Base-by-base conservation (phyloP, 2,797 vertebrate genomes). In the Myripristis jacobus region DNA sequence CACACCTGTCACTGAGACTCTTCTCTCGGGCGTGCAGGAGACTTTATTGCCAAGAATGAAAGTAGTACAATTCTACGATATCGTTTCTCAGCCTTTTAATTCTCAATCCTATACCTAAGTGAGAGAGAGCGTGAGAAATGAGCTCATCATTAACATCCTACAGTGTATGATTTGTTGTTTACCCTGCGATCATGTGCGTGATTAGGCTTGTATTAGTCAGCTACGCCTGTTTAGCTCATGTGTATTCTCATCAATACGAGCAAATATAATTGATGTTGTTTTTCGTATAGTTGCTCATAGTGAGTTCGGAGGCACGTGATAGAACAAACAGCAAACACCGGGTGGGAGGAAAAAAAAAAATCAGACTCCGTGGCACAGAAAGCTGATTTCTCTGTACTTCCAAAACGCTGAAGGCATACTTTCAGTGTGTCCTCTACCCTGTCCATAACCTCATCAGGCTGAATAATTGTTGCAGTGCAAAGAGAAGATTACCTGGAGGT, bases 361-460 rank as follows among this genome's bases (percentile, higher is more conserved):
- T 27, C 56, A 41, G 47, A 47, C 67, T 44, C 59, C 66, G 34
- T 19, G 0, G 41, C 53, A 59, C 38, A 70, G 68, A 68, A 54
- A 38, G 60, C 51, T 7, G 24, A 38, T 69, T 53, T 29, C 11
- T 70, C 68, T 65, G 53, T 66, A 64, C 66, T 60, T 69, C 52
- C 41, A 54, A 68, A 87, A 70, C 4, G 59, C 85, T 80, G 50
- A 77, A 85, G 82, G 79, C 74, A 11, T 16, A 31, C 2, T 82
- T 72, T 72, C 19, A 3, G 47, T 25, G 62, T 81, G 84, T 88
- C 81, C 87, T 88, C 77, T 66, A 52, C 75, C 81, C 60, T 65
- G 75, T 81, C 85, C 83, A 81, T 83, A 80, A 85, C 86, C 88
- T 87, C 87, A 88, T 86, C 85, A 83, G 66, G 67, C 80, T 88